Percentiles rank a stretch among this genome's conserved stretches.
Conservation (phyloP, 2,888 invertebrate species). For the Zele albiditarsus region DNA sequence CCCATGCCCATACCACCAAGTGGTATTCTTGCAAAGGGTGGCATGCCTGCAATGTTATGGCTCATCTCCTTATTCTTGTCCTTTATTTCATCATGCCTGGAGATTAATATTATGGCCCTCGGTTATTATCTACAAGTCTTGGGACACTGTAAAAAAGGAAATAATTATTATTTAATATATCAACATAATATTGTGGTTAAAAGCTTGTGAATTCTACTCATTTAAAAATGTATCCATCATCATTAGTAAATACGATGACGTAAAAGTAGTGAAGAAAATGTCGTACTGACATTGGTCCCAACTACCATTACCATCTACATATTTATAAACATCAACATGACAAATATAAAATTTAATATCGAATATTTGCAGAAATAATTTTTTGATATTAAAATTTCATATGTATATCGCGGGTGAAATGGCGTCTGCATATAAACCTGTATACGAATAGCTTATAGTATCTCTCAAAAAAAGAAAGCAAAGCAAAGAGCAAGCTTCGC, state of each 20-base stretch:
- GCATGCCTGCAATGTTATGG: slow-evolving; percentile 88
- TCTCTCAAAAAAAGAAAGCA: slow-evolving; percentile 52
- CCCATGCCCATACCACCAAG: slow-evolving; percentile 79
- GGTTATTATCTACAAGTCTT: slow-evolving; percentile 52
- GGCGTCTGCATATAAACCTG: slow-evolving; percentile 51
- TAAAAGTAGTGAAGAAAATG: neutral
- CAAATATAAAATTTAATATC: neutral
- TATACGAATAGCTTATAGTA: slow-evolving; percentile 46
- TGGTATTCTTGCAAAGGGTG: slow-evolving; percentile 83
- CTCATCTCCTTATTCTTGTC: slow-evolving; percentile 77
- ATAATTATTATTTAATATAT: slow-evolving; percentile 3
- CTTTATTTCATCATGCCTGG: slow-evolving; percentile 69
- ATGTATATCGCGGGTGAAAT: slow-evolving; percentile 38
- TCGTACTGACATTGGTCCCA: neutral
- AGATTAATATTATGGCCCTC: slow-evolving; percentile 62
- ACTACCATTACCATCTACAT: neutral
- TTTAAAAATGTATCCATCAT: neutral
- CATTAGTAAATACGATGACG: neutral
- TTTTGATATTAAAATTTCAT: slow-evolving; percentile 6
- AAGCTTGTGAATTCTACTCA: neutral
- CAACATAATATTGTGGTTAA: neutral
- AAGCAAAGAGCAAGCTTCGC: slow-evolving; percentile 58
- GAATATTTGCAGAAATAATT: neutral
- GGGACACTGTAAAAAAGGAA: slow-evolving; percentile 49
- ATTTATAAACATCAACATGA: slow-evolving; percentile 20